Percentiles rank a stretch among this genome's conserved stretches.
Evolutionary conservation across 2,888 invertebrate genomes (phyloP).

Genomic region (Eudemis profundana): DNA sequence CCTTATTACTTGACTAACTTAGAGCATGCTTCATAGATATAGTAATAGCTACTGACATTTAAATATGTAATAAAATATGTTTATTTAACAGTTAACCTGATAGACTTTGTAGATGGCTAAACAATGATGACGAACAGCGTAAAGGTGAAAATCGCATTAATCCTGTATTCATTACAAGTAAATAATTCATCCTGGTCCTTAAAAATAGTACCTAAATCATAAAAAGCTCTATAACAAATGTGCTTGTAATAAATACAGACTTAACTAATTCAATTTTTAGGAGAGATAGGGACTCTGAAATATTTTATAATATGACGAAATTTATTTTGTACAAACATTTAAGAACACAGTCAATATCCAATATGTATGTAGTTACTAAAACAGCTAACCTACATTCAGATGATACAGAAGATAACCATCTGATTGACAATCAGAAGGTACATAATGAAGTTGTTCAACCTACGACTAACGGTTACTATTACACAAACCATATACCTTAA

Average conservation of each 20-base stretch:
- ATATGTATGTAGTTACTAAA: slow-evolving; percentile 20
- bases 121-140: slow-evolving; percentile 66
- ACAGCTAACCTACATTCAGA: slow-evolving; percentile 5
- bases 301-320: slow-evolving; percentile 49
- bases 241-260: slow-evolving; percentile 29
- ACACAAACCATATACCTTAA: slow-evolving; percentile 76
- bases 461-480: slow-evolving; percentile 65
- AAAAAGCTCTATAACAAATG: neutral
- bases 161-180: slow-evolving; percentile 22
- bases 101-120: slow-evolving; percentile 81
- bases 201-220: neutral
- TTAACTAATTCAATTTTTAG: slow-evolving; percentile 14
- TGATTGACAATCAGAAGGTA: slow-evolving; percentile 45
- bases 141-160: slow-evolving; percentile 50
- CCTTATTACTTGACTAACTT: slow-evolving; percentile 59
- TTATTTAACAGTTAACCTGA: slow-evolving; percentile 75
- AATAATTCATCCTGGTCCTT: neutral
- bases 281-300: slow-evolving; percentile 60
- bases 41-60: slow-evolving; percentile 67
- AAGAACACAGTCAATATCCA: slow-evolving; percentile 27
- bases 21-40: slow-evolving; percentile 67
- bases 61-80: slow-evolving; percentile 79
- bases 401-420: slow-evolving; percentile 13
- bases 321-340: slow-evolving; percentile 37
- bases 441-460: slow-evolving; percentile 55